Conservation (phyloP, 2,888 invertebrate species). For the Lithophane leautieri region DNA sequence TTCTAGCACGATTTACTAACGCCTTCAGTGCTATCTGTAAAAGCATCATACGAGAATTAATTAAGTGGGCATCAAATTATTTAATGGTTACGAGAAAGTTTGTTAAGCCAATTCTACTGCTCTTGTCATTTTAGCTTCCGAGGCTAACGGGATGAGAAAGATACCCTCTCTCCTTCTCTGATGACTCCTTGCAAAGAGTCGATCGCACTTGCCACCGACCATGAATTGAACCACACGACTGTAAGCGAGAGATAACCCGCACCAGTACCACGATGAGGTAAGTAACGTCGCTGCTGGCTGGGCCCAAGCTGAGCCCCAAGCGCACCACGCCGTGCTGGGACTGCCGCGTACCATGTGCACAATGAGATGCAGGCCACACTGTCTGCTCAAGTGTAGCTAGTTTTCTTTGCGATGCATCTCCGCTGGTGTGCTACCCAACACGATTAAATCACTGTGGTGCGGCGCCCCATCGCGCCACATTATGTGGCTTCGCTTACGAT, state of each 20-base stretch:
- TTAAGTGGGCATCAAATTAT: not conserved
- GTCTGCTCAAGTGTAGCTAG: not conserved
- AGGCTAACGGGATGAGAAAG: not conserved
- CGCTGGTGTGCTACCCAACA: not conserved
- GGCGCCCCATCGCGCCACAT: too few relatives aligned
- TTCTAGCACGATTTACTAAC: slow-evolving; percentile 1
- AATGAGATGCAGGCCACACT: not conserved
- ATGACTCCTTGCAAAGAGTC: not conserved
- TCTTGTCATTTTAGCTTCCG: not conserved
- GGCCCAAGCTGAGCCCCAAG: not conserved
- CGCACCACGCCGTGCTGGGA: too few relatives aligned
- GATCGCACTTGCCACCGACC: not conserved
- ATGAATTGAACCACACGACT: not conserved
- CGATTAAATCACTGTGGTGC: not conserved
- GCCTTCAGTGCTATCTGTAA: slow-evolving; percentile 76
- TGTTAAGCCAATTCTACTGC: not conserved
- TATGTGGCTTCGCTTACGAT: not conserved
- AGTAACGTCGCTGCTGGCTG: not conserved
- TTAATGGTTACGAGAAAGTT: not conserved
- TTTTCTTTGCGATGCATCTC: not conserved
- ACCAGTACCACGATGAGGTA: not conserved
- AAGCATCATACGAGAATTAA: not conserved
- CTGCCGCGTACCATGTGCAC: not conserved
- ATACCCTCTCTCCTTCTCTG: not conserved
- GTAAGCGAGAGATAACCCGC: not conserved